Conservation (phyloP, 1,140 invertebrate species). For the Catajapyx aquilonaris region DNA sequence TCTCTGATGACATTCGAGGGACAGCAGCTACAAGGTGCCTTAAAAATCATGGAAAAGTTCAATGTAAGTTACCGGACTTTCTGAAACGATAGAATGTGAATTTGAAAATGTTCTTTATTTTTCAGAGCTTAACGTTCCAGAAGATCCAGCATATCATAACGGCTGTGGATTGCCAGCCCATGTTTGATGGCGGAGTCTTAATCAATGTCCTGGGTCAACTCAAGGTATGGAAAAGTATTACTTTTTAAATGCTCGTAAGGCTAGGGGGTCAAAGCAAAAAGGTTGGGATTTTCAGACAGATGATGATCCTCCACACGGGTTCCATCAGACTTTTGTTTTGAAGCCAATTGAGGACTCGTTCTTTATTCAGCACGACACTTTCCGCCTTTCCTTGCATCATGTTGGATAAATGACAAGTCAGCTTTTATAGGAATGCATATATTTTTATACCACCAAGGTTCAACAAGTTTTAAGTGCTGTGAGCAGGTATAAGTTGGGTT, state of each 20-base stretch:
- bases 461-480: too few species aligned
- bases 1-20: constrained; percentile 94
- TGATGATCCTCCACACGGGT: constrained; percentile 76
- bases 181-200: constrained; percentile 82
- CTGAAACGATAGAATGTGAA: too few species aligned
- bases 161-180: constrained; percentile 83
- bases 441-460: too few species aligned
- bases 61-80: constrained; percentile 39
- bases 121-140: constrained; percentile 68
- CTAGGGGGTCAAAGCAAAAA: too few species aligned
- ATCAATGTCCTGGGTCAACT: constrained; percentile 83
- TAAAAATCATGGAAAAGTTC: constrained; percentile 86
- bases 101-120: constrained; percentile 17
- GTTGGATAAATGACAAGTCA: too few species aligned
- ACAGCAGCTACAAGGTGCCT: constrained; percentile 66
- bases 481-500: too few species aligned
- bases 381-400: too few species aligned
- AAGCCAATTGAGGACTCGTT: constrained; percentile 66
- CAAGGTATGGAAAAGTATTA: constrained; percentile 39
- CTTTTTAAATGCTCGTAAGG: constrained; percentile 6
- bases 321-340: constrained; percentile 76
- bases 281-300: constrained; percentile 82
- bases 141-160: constrained; percentile 81
- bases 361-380: constrained; percentile 81
- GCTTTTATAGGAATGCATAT: too few species aligned